Evolutionary conservation across 2,113 vertebrate species (phyloP).

Genomic region (Etia nguti): DNA sequence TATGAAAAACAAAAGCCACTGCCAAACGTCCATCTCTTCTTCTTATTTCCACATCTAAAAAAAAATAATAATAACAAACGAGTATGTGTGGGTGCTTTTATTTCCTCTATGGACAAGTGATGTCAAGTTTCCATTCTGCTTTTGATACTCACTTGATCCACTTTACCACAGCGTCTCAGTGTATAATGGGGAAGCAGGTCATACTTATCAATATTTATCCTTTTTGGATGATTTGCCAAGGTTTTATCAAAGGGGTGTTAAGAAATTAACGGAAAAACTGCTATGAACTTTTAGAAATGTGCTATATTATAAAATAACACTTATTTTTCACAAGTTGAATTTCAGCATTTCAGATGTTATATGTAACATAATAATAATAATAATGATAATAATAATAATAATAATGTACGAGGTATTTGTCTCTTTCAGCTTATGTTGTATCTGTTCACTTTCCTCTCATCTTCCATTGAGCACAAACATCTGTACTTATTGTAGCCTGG

Average conservation of each 20-base stretch:
- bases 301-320: background rate
- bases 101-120: background rate
- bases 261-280: background rate
- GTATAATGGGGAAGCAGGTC: background rate
- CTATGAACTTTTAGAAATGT: background rate
- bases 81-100: accelerated
- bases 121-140: constrained; percentile 34
- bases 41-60: background rate
- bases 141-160: background rate
- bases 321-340: background rate
- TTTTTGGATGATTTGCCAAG: background rate
- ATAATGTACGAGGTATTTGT: background rate
- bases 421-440: background rate
- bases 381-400: background rate
- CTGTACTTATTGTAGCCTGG: background rate
- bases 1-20: background rate
- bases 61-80: background rate
- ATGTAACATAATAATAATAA: background rate
- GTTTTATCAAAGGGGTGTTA: background rate
- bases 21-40: constrained; percentile 14
- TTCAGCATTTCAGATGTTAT: background rate
- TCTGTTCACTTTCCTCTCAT: background rate
- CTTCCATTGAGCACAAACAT: background rate
- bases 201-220: background rate
- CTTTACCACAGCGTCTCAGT: background rate